Percentiles rank a stretch among this genome's conserved stretches.
Conservation (phyloP, 1,140 invertebrate genomes). For the Potamilus streckersoni region DNA sequence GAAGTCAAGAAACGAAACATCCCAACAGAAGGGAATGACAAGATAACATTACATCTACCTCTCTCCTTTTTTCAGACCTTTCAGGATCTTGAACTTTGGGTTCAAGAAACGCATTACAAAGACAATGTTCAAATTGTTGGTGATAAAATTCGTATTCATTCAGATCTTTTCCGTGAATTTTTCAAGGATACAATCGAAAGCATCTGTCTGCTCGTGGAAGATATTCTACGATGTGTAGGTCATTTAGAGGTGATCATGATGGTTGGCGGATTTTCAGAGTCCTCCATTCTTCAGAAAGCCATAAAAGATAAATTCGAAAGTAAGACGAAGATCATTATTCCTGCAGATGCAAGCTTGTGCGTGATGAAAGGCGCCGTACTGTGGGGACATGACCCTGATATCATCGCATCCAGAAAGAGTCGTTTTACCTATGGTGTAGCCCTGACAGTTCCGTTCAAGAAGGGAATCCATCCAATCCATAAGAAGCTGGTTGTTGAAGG, state of each 20-base stretch:
- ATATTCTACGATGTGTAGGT: neutral
- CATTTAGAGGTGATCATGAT: neutral
- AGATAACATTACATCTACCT: constrained; percentile 3
- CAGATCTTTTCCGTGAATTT: neutral
- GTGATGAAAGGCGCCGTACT: constrained; percentile 19
- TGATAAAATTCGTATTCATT: constrained; percentile 11
- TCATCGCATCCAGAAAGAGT: constrained; percentile 7
- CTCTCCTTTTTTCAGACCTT: neutral
- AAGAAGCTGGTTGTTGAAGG: too few species aligned
- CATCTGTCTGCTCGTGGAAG: constrained; percentile 1
- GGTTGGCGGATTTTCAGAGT: constrained; percentile 22
- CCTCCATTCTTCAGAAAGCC: constrained; percentile 6
- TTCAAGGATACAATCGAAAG: neutral
- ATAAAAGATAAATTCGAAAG: neutral
- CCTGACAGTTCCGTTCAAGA: neutral
- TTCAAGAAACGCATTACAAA: neutral
- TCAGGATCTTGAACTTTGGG: too few species aligned
- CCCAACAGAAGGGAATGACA: neutral
- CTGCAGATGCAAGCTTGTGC: constrained; percentile 10
- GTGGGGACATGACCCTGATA: constrained; percentile 4
- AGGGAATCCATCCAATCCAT: neutral
- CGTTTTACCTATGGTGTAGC: constrained; percentile 12
- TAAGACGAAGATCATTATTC: neutral
- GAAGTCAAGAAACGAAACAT: constrained; percentile 11
- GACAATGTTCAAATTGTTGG: neutral